phyloP scores from a whole-genome alignment of 2,113 vertebrate species.

The Protobothrops flavoviridis region DNA sequence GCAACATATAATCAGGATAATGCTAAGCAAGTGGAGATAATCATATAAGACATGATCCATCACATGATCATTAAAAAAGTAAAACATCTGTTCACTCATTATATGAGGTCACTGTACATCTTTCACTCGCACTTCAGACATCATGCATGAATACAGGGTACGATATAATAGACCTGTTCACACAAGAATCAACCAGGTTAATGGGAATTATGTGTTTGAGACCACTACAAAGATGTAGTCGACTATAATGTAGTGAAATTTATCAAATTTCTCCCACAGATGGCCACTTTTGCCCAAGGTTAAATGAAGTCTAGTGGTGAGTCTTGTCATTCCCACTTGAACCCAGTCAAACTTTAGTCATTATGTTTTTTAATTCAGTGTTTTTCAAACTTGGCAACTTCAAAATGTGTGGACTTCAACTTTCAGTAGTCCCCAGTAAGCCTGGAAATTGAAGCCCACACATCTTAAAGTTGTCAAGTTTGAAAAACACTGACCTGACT shows the following conservation, averaged over 20 bases:
- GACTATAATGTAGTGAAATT: not conserved
- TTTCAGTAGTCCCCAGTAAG: not conserved
- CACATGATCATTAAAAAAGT: not conserved
- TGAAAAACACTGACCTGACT: not conserved
- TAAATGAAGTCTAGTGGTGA: not conserved
- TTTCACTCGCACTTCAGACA: not conserved
- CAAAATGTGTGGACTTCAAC: not conserved
- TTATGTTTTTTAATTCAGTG: not conserved
- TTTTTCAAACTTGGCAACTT: not conserved
- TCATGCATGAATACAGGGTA: not conserved
- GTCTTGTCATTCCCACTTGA: not conserved
- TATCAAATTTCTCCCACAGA: not conserved
- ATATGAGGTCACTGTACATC: not conserved
- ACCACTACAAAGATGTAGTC: not conserved
- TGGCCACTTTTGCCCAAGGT: not conserved
- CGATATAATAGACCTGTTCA: not conserved
- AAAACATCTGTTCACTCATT: not conserved
- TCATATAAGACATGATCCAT: not conserved
- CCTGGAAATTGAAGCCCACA: not conserved
- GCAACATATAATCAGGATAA: not conserved
- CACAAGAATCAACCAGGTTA: not conserved
- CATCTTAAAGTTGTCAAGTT: not conserved
- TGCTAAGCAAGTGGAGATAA: not conserved
- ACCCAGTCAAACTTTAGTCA: not conserved
- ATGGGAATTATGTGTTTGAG: not conserved